Base-by-base conservation (phyloP, 2,797 vertebrate genomes). In the Nyctalus aviator region DNA sequence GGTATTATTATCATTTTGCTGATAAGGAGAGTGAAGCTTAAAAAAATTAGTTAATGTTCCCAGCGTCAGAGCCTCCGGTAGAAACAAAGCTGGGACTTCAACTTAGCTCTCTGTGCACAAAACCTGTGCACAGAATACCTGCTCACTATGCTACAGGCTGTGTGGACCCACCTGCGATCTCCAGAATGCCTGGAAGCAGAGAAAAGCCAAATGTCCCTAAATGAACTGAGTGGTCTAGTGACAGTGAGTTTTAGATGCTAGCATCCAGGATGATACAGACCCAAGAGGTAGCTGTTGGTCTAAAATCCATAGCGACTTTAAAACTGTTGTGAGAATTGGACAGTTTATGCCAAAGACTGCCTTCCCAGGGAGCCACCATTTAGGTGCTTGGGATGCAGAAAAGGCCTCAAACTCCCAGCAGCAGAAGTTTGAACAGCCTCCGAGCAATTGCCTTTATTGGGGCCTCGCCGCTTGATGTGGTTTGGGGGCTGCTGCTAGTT, bases 291-390 rank as follows among this genome's bases (percentile, higher is more conserved):
- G 55, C 48, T 64, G 9, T n/a, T 46, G 79, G 41, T 23, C 41
- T 46, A 12, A 92, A 75, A 37, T 46, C 11, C 59, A 84, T 21
- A 88, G 62, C 27, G 23, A 57, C 20, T 37, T 55, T 64, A 55
- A 93, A 88, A 92, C 25, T 23, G n/a, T 27, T 78, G 10, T 55
- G 27, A 69, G 77, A 94, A 62, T 94, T 46, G n/a, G 83, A n/a
- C 32, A 8, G 41, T 25, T 76, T 69, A 59, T 1, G 1, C 25
- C 50, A 41, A 73, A 48, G 15, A 10, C 17, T 2, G 6, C 44
- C 64, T 44, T 59, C 2, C 35, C 6, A 4, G 5, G 68, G 20
- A 82, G 25, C 11, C 10, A 55, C 32, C 59, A 14, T 6, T 32
- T 44, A 83, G 59, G 32, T 84, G 23, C n/a, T 48, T 46, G 10